Evolutionary conservation across 2,797 vertebrate species (phyloP), one percentile per base, ranked within the genome.

Genomic region (Lacerta agilis): DNA sequence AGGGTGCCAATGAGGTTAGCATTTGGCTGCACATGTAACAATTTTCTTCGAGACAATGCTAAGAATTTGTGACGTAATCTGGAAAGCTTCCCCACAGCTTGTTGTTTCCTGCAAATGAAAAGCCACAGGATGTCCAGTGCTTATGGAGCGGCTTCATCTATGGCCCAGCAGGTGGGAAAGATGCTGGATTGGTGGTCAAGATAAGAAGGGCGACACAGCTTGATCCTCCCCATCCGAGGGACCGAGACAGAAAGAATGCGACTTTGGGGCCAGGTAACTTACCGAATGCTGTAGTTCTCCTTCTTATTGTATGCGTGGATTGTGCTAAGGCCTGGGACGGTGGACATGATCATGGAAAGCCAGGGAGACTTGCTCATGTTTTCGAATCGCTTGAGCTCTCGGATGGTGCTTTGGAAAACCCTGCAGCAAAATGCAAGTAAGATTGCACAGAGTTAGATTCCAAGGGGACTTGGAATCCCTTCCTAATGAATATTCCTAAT

Each of bases 341-440:
- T 96, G 4, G 97, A 98, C 64, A 96, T 97, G 83, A 96, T 96
- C 29, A 97, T 96, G 58, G 97, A 98, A 90, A 98, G 96, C 96
- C 97, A 97, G 0, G 96, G 97, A 9, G 97, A 97, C 55, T 96
- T 96, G 88, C 97, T 98, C 85, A 97, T 77, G n/a, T 98, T 98
- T 95, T 98, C 98, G 90, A 96, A 94, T 87, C 95, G 96, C 92
- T 97, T 98, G 94, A 98, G 95, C 81, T 97, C 95, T 88, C 96
- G 95, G 82, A 97, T 95, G 61, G 96, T 96, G 93, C 92, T 94
- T 86, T 97, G 97, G 91, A 97, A 97, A 41, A 98, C 0, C 4
- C 97, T 98, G 96, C 4, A 87, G 75, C 5, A 10, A 23, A 83
- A 79, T 17, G 38, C 76, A 94, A 87, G 29, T 13, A 20, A 27